A percentile compares a stretch with the other conserved stretches of the same genome.
phyloP scores from a whole-genome alignment of 2,797 vertebrate species.

The Sebastes trivittatus region DNA sequence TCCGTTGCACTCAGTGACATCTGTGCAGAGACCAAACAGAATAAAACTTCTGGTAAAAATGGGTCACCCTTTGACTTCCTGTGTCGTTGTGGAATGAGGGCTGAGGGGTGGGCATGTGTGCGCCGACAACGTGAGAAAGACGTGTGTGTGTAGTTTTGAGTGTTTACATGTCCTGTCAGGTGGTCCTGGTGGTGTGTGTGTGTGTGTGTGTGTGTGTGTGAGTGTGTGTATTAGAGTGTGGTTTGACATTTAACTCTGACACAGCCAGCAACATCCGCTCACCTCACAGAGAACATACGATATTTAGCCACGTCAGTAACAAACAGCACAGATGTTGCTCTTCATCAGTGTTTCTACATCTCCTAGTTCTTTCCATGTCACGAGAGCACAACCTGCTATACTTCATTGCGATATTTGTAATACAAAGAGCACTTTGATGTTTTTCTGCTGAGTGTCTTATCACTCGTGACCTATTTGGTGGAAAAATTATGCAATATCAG shows the following conservation, averaged over 20 bases:
- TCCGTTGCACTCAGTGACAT: slow-evolving; percentile 43
- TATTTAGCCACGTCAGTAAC: slow-evolving; percentile 39
- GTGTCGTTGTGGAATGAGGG: slow-evolving; percentile 50
- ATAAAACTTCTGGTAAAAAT: slow-evolving; percentile 64
- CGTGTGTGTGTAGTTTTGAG: slow-evolving; percentile 1
- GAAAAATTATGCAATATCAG: neutral
- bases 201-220: slow-evolving; percentile 22
- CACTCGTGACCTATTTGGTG: neutral
- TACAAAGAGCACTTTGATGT: neutral
- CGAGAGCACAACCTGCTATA: neutral
- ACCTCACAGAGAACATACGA: slow-evolving; percentile 40
- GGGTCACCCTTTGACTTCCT: slow-evolving; percentile 76
- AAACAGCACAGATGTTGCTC: slow-evolving; percentile 15
- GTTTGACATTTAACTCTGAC: slow-evolving; percentile 76
- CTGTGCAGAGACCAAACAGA: slow-evolving; percentile 49
- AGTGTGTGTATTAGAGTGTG: slow-evolving; percentile 69
- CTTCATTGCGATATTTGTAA: neutral
- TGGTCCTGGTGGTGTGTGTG: slow-evolving; percentile 56
- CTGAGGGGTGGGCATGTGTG: slow-evolving; percentile 37
- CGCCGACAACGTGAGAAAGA: neutral
- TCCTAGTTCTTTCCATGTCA: slow-evolving; percentile 20
- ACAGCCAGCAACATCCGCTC: slow-evolving; percentile 65
- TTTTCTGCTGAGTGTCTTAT: neutral
- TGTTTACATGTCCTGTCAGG: slow-evolving; percentile 75
- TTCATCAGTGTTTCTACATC: neutral